Conservation (phyloP, 2,888 invertebrate genomes). For the Petrolisthes cinctipes region DNA sequence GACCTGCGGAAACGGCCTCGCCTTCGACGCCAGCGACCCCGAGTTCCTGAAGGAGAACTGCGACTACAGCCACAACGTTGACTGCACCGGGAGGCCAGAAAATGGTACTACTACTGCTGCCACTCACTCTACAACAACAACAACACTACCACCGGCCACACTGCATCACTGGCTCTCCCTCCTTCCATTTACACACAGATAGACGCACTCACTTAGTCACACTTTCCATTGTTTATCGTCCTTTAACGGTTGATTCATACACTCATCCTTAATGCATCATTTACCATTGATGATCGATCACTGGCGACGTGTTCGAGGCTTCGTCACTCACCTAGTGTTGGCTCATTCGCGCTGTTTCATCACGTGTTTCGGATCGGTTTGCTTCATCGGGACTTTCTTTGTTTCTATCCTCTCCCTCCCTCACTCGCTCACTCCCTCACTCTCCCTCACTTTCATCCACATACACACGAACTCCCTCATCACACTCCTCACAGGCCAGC, state of each 20-base stretch:
- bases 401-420: not conserved
- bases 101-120: slow-evolving; percentile 75
- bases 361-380: not conserved
- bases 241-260: no score
- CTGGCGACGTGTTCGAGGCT: no score
- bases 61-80: slow-evolving; percentile 94
- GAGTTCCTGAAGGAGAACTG: slow-evolving; percentile 94
- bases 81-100: slow-evolving; percentile 88
- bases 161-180: slow-evolving; percentile 16
- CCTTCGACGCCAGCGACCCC: slow-evolving; percentile 88
- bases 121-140: not conserved
- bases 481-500: no score
- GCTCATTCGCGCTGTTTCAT: no score
- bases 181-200: not conserved
- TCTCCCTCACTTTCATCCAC: not conserved
- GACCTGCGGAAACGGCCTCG: slow-evolving; percentile 93
- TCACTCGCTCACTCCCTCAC: not conserved
- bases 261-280: no score
- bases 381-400: not conserved
- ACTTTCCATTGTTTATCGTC: no score
- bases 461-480: no score
- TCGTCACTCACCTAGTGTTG: no score
- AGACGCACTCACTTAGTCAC: not conserved
- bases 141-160: not conserved
- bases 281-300: no score